Conservation (phyloP, 2,797 vertebrate species). For the Australoheros facetus region DNA sequence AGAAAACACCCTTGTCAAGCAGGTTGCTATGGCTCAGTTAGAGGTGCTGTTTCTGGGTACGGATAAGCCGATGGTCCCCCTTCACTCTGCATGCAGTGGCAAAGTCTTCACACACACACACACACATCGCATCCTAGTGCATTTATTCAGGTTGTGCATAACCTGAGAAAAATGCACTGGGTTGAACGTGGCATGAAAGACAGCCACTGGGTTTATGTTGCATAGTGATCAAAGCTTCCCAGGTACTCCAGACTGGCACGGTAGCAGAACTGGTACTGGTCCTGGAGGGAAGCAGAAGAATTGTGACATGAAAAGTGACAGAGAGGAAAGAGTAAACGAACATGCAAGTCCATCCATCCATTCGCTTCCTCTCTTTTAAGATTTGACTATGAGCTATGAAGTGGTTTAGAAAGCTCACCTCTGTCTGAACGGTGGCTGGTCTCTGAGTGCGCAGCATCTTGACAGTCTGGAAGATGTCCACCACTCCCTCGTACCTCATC, state of each 20-base stretch:
- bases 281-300: slow-evolving; percentile 74
- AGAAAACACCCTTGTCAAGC: slow-evolving; percentile 80
- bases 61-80: slow-evolving; percentile 65
- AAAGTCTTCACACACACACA: slow-evolving; percentile 58
- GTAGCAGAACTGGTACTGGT: slow-evolving; percentile 99
- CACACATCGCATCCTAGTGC: slow-evolving; percentile 71
- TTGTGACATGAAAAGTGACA: not conserved
- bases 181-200: slow-evolving; percentile 64
- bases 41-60: slow-evolving; percentile 87
- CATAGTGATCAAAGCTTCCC: slow-evolving; percentile 99
- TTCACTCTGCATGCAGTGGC: slow-evolving; percentile 72
- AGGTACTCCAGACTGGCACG: slow-evolving; percentile 97
- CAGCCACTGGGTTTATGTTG: slow-evolving; percentile 89
- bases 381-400: not conserved
- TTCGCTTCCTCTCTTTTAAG: not conserved
- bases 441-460: slow-evolving; percentile 99
- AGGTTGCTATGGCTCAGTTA: slow-evolving; percentile 94
- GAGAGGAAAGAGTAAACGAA: not conserved
- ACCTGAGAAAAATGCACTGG: slow-evolving; percentile 67
- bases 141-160: slow-evolving; percentile 49
- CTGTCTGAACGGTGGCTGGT: slow-evolving; percentile 98
- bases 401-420: slow-evolving; percentile 80
- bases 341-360: not conserved
- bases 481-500: slow-evolving; percentile 99
- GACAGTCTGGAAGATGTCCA: slow-evolving; percentile 99